Base-by-base conservation (phyloP, 2,888 invertebrate genomes). In the Didymodactylos carnosus region DNA sequence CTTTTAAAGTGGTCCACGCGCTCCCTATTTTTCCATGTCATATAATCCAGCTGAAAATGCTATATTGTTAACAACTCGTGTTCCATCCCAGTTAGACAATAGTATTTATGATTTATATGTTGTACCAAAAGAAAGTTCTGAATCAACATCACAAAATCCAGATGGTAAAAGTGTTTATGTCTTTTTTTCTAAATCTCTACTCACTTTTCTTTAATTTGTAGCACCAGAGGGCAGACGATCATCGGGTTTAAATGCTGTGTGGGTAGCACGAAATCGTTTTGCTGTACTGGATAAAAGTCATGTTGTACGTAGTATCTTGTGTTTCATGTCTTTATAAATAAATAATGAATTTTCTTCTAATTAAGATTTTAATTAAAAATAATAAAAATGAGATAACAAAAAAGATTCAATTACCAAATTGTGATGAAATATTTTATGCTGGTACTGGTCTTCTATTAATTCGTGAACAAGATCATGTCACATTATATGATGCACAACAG, bases 371-470 rank as follows among this genome's bases (percentile, higher is more conserved):
- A 2, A 91, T 95, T 72, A 94, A 94, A 84, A 98, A 97, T 84
- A 86, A 98, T 81, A 94, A 94, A 83, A 98, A 98, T 84, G 97
- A 98, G 83, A 90, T 94, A 70, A 82, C 82, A 8, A 83, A 84
- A 80, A 84, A 83, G 76, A 80, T 84, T 7, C 92, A 78, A 89
- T 90, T 29, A 87, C 90, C n/a, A 86, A 88, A 75, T 76, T 94
- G 94, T 81, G 95, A 97, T 81, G 97, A 98, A 84, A 93, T 98
- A 73, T 97, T 94, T 86, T 97, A 95, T 84, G 97, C 97, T 13
- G 97, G 98, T 19, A 97, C 97, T 7, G 97, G 98, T 41, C 93
- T 94, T 90, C 84, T 98, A 70, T 85, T 98, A 51, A 86, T 98
- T 51, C 87, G 93, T 23, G 94, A 95, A 80, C 86, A 90, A 0